Base-by-base conservation (phyloP, 2,888 invertebrate genomes). In the Clistopyga incitator region DNA sequence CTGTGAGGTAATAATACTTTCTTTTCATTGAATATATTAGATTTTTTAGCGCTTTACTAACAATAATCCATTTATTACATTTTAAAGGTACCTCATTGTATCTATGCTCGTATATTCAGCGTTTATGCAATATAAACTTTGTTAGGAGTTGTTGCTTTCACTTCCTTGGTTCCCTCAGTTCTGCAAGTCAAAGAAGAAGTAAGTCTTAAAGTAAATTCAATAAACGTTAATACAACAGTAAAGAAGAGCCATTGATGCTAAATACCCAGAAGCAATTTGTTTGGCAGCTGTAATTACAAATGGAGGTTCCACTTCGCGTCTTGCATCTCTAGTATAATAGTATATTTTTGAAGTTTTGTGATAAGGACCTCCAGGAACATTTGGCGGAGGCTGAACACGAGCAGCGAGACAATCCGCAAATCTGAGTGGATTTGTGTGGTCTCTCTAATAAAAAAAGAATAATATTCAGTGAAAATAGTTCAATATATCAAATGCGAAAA, bases 281-380 rank as follows among this genome's bases (percentile, higher is more conserved):
- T 94, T 90, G 45, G 91, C 88, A 81, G 91, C 89, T 15, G 93
- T 94, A 38, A 97, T 89, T 65, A 95, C 93, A 54, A 94, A 76
- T 0, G 98, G 97, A 2, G 97, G 97, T 13, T 92, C 87, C 3
- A 97, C 97, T 91, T 97, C 96, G 78, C 98, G 95, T 70, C 99
- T 95, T 0, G 94, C 97, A 94, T 99, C 99, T 79, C 98, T 95
- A 0, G 94, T 93, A 90, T 94, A 97, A 90, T 99, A 99, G 92
- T 98, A 98, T 93, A 98, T 98, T 65, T 95, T 95, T 15, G 96
- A 95, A 82, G 97, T 94, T 89, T 96, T 95, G 93, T 97, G 97
- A 42, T 96, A 94, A 1, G 97, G 96, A 11, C 98, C 99, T 84
- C 96, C 97, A 23, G 98, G 99, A 71, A 98, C 92, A 77, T 95